Base-by-base conservation (phyloP, 2,113 vertebrate genomes). In the Leptodactylus fuscus region DNA sequence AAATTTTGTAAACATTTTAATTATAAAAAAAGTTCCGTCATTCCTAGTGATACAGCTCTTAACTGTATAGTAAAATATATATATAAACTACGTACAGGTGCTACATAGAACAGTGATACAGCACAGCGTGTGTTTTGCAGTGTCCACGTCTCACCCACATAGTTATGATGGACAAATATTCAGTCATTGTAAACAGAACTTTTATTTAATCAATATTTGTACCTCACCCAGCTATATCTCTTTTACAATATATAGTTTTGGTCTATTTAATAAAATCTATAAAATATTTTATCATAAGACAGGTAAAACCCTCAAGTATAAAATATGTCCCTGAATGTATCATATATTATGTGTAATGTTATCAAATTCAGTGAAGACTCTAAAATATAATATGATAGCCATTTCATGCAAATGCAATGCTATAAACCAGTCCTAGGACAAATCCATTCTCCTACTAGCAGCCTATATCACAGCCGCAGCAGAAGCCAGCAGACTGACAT, bases 391-490 rank as follows among this genome's bases (percentile, higher is more conserved):
- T 38, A 69, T 32, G 60, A 32, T 16, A 8, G 38, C 2, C 34
- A 36, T 34, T 65, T 32, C 5, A 20, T 78, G 60, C 27, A 34
- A 65, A 81, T 29, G 16, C n/a, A 81, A 32, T 48, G 38, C 22
- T 69, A 20, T 24, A 46, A 80, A 41, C 6, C 15, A 10, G 20
- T 11, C 76, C 34, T 16, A 62, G 9, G 34, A 60, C 79, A 67
- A 44, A 67, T 46, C 32, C 24, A 67, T 22, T 38, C 24, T n/a
- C 65, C 41, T 81, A n/a, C n/a, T 46, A 11, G 32, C 51, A 67
- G n/a, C 60, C 79, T 67, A 44, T 69, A 49, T 69, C 79, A 32
- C 79, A 67, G 41, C 4, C 9, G 11, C 76, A 79, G 51, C 51
- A 60, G 74, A 46, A 51, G 48, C 74, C 10, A 18, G 27, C 24